A percentile compares a stretch with the other conserved stretches of the same genome.
Evolutionary conservation across 2,888 invertebrate genomes (phyloP).

Genomic region (Strigamia maritima): DNA sequence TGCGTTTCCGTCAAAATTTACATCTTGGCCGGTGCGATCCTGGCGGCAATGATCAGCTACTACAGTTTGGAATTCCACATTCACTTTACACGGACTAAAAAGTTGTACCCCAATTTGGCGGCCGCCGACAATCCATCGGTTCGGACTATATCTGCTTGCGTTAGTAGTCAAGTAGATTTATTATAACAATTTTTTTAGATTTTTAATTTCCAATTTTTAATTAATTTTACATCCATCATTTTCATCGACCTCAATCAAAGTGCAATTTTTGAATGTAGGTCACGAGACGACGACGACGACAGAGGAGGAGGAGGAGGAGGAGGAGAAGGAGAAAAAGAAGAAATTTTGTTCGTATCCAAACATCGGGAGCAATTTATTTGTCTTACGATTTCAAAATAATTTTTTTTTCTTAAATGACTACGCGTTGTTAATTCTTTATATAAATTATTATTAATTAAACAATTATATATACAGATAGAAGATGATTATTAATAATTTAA

Average conservation of each 20-base stretch:
- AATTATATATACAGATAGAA: neutral
- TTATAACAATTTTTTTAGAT: neutral
- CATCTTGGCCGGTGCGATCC: neutral
- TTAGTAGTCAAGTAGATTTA: neutral
- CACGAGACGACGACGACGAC: neutral
- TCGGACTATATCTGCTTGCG: neutral
- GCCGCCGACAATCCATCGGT: neutral
- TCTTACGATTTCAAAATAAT: neutral
- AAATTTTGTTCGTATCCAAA: neutral
- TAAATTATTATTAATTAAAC: slow-evolving; percentile 2
- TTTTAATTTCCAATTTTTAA: neutral
- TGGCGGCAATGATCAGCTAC: slow-evolving; percentile 20
- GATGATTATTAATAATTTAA: neutral
- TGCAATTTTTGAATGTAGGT: neutral
- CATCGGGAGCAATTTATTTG: neutral
- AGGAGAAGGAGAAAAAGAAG: neutral
- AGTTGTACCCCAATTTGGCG: neutral
- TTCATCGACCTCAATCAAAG: neutral
- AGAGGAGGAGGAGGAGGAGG: too few relatives aligned
- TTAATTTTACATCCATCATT: neutral
- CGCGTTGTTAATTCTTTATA: neutral
- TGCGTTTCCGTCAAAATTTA: slow-evolving; percentile 15
- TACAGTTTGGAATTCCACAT: neutral
- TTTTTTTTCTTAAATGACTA: neutral
- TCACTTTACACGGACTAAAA: neutral